Conservation (phyloP, 2,888 invertebrate species). For the Apotomis turbidana region DNA sequence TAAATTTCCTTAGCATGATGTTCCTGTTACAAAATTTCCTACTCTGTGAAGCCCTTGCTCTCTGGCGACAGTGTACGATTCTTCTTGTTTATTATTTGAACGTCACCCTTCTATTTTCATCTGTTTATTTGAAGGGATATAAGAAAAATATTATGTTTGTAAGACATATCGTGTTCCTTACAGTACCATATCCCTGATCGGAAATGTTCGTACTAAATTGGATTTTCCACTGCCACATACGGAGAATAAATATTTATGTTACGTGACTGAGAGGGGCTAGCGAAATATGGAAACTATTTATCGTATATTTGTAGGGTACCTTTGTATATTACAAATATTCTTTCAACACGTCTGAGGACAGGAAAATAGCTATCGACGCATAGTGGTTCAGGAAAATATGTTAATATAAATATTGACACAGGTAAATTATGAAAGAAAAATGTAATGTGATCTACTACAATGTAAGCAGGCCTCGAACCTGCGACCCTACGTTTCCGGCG, state of each 20-base stretch:
- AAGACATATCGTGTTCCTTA: conserved; percentile 25
- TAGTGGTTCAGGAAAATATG: too few species aligned
- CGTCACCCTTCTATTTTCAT: conserved; percentile 19
- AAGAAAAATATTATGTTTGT: conserved; percentile 34
- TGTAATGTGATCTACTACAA: too few species aligned
- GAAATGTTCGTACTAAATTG: conserved; percentile 38
- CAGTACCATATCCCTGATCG: conserved; percentile 33
- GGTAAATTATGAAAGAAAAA: too few species aligned
- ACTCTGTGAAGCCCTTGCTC: too few species aligned
- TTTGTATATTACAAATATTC: too few species aligned
- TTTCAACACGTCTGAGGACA: too few species aligned
- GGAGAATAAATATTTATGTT: conserved; percentile 34
- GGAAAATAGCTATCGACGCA: too few species aligned
- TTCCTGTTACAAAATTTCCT: too few species aligned
- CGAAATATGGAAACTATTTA: background rate
- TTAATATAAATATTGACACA: too few species aligned
- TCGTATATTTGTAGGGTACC: background rate
- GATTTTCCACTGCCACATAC: conserved; percentile 36
- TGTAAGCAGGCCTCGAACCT: too few species aligned
- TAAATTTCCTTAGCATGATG: too few species aligned
- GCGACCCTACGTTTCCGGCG: too few species aligned
- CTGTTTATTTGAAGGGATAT: conserved; percentile 27
- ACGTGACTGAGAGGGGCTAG: conserved; percentile 22
- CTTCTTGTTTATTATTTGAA: conserved; percentile 28
- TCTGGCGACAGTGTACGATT: background rate